Evolutionary conservation across 2,888 invertebrate species (phyloP).

Genomic region (Clusia tigrina): DNA sequence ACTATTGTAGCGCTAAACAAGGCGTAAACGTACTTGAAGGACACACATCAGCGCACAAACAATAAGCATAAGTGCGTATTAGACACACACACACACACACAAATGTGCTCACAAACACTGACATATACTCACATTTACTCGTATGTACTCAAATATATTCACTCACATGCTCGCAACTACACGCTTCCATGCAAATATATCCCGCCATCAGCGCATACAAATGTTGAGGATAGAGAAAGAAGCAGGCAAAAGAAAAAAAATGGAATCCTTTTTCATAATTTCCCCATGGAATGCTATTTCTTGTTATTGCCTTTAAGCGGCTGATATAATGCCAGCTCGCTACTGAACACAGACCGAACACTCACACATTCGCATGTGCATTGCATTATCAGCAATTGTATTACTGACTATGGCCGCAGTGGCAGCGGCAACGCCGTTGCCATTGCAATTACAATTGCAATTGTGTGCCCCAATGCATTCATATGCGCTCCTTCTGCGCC

Average conservation of each 20-base stretch:
- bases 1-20: no score
- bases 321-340: slow-evolving; percentile 31
- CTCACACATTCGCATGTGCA: neutral
- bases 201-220: neutral
- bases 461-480: slow-evolving; percentile 56
- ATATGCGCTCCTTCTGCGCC: neutral
- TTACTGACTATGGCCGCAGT: neutral
- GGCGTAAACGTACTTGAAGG: no score
- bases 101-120: neutral
- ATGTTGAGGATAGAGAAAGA: neutral
- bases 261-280: slow-evolving; percentile 58
- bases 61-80: slow-evolving; percentile 3
- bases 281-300: slow-evolving; percentile 55
- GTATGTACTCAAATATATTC: no score
- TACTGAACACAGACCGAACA: slow-evolving; percentile 15
- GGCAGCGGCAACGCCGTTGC: neutral
- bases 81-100: neutral
- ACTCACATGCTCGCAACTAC: no score
- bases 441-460: slow-evolving; percentile 51
- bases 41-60: neutral
- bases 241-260: slow-evolving; percentile 41
- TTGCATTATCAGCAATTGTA: neutral
- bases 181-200: no score
- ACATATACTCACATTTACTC: neutral
- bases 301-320: slow-evolving; percentile 57